A percentile compares a stretch with the other conserved stretches of the same genome.
Conservation (phyloP, 1,140 invertebrate genomes). For the Drepana arcuata region DNA sequence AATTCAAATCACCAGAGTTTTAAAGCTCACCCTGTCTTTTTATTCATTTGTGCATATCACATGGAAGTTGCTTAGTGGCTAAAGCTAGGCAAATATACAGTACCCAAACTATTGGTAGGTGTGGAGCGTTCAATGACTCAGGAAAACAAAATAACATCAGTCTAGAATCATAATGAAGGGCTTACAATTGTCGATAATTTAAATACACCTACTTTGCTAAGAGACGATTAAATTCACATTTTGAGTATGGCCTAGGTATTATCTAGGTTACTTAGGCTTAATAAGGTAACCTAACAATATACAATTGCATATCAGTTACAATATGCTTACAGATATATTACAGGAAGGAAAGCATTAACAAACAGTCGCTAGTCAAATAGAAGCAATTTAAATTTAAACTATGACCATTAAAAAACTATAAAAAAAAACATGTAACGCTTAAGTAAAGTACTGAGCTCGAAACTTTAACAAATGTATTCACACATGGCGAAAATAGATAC, state of each 20-base stretch:
- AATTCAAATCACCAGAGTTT: constrained; percentile 25
- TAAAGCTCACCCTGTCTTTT: constrained; percentile 29
- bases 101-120: constrained; percentile 33
- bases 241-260: constrained; percentile 62
- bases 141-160: constrained; percentile 35
- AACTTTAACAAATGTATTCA: too few species aligned
- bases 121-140: constrained; percentile 22
- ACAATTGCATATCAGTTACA: constrained; percentile 49
- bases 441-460: too few species aligned
- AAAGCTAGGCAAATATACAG: constrained; percentile 40
- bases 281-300: constrained; percentile 45
- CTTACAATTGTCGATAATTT: constrained; percentile 30
- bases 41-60: constrained; percentile 56
- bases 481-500: too few species aligned
- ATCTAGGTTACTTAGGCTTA: too few species aligned
- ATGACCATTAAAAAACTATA: constrained; percentile 21
- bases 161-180: constrained; percentile 46
- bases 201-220: constrained; percentile 33
- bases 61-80: constrained; percentile 49
- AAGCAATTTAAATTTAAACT: too few species aligned
- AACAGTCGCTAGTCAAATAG: too few species aligned
- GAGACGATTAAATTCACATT: constrained; percentile 53
- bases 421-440: too few species aligned
- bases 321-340: constrained; percentile 57
- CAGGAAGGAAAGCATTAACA: constrained; percentile 39